These are phyloP conservation scores for Mesoligia furuncula DNA, from an alignment of 2,888 invertebrate genomes.

Conservation along the genomic window DNA sequence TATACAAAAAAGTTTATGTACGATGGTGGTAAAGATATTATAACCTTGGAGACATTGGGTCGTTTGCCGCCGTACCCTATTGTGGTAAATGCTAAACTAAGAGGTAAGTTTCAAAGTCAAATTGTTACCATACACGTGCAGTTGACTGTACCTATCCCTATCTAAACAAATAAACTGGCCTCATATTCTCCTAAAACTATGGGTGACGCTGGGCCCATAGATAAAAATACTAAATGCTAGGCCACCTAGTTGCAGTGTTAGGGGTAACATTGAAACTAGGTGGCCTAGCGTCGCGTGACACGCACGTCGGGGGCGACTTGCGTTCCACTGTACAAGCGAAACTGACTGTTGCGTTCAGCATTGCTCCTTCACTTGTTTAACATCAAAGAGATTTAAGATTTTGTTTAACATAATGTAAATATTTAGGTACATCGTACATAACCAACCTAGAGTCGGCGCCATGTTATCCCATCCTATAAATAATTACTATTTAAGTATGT, in stretches of 20 bases:
- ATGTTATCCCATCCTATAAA: neutral
- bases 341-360: neutral
- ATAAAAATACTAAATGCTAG: no score
- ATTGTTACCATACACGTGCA: no score
- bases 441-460: neutral
- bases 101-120: slow-evolving; percentile 81
- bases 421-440: neutral
- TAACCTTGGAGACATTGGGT: slow-evolving; percentile 91
- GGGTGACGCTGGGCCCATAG: no score
- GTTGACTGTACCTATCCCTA: no score
- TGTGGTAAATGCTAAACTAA: slow-evolving; percentile 90
- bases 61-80: slow-evolving; percentile 92
- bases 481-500: neutral
- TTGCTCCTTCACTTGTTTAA: neutral
- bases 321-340: neutral
- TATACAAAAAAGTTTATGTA: slow-evolving; percentile 90
- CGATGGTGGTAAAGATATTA: slow-evolving; percentile 89
- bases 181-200: no score
- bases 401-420: no score
- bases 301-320: neutral
- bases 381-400: no score
- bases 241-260: neutral
- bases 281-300: no score
- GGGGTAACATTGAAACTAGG: no score
- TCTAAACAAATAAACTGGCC: no score